Percentiles rank a stretch among this genome's conserved stretches.
Evolutionary conservation across 2,888 invertebrate genomes (phyloP).

Genomic region (Magallana nippona): DNA sequence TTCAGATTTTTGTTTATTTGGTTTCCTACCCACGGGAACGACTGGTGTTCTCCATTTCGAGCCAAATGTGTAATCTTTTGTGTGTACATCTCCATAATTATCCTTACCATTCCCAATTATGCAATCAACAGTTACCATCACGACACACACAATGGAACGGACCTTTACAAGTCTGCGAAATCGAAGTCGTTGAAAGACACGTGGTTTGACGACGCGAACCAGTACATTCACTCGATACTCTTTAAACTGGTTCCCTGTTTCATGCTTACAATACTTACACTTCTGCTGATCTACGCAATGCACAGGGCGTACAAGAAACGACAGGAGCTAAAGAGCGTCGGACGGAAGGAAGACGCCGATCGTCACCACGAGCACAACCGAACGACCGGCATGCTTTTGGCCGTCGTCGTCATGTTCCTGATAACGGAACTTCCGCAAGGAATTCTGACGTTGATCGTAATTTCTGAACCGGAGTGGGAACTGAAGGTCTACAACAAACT

Average conservation of each 20-base stretch:
- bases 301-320: conserved; percentile 77
- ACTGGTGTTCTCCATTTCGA: conserved; percentile 90
- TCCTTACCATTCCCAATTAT: conserved; percentile 92
- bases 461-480: conserved; percentile 89
- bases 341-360: conserved; percentile 76
- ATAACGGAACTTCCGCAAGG: conserved; percentile 94
- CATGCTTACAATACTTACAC: conserved; percentile 86
- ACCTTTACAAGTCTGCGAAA: conserved; percentile 40
- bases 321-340: conserved; percentile 74
- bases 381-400: conserved; percentile 93
- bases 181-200: background rate
- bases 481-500: conserved; percentile 83
- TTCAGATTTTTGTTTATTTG: conserved; percentile 90
- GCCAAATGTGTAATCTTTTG: conserved; percentile 91
- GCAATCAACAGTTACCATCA: conserved; percentile 84
- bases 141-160: conserved; percentile 21
- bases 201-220: conserved; percentile 43
- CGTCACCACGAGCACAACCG: conserved; percentile 83
- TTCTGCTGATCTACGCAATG: conserved; percentile 80
- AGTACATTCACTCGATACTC: conserved; percentile 90
- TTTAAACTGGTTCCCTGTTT: conserved; percentile 95
- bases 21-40: conserved; percentile 88
- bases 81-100: conserved; percentile 89
- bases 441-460: conserved; percentile 85
- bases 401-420: conserved; percentile 91